phyloP scores from a whole-genome alignment of 2,888 invertebrate species.

The Oscheius sp. region DNA sequence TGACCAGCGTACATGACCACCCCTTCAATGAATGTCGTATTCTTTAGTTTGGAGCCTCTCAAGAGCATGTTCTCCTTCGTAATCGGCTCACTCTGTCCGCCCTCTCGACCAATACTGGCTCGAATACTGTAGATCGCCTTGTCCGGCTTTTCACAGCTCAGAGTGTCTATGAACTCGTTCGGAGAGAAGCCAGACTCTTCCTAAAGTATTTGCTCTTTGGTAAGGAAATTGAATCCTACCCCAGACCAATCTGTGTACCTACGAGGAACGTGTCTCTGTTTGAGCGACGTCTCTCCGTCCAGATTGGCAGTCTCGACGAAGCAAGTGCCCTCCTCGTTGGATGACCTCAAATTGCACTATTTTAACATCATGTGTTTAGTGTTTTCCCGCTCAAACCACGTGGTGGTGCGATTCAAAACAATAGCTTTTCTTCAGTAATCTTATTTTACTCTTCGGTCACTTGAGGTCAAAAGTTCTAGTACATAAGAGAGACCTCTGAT shows the following conservation, averaged over 20 bases:
- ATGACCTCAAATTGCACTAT: constrained; percentile 39
- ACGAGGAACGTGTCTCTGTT: constrained; percentile 80
- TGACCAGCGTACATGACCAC: constrained; percentile 96
- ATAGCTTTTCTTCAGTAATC: neutral
- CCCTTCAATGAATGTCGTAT: constrained; percentile 95
- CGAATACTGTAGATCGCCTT: constrained; percentile 94
- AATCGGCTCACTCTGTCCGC: constrained; percentile 60
- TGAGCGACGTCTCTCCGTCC: constrained; percentile 95
- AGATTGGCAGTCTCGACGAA: constrained; percentile 95
- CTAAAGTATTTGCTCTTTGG: constrained; percentile 32
- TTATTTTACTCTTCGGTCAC: neutral
- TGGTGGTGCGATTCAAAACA: too few relatives aligned
- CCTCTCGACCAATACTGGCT: constrained; percentile 78
- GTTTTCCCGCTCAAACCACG: too few relatives aligned
- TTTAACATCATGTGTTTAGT: neutral
- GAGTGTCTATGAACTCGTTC: constrained; percentile 81
- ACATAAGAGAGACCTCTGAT: neutral
- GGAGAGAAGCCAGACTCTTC: constrained; percentile 58
- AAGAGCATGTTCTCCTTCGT: constrained; percentile 90
- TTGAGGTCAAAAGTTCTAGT: neutral
- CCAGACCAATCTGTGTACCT: constrained; percentile 75
- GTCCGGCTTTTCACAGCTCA: constrained; percentile 93
- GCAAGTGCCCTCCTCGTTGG: constrained; percentile 80
- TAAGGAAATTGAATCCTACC: constrained; percentile 78
- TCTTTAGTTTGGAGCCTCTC: constrained; percentile 92